A percentile compares a stretch with the other conserved stretches of the same genome.
Evolutionary conservation across 2,888 invertebrate genomes (phyloP).

Genomic region (Noctua janthina): DNA sequence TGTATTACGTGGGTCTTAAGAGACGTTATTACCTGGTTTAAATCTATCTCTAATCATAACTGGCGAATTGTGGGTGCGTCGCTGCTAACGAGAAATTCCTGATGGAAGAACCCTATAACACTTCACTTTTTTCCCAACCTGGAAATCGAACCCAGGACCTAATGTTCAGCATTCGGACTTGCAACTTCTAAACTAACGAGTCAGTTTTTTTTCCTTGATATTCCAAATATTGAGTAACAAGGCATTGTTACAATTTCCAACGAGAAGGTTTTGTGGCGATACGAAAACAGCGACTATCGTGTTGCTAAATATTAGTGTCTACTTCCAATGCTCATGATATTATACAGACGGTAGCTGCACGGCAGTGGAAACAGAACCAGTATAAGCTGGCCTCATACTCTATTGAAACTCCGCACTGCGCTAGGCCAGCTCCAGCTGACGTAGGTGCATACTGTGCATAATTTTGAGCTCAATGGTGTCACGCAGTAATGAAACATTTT

Average conservation of each 20-base stretch:
- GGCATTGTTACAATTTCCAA: constrained; percentile 8
- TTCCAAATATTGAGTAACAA: not conserved
- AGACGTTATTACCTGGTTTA: too few species aligned
- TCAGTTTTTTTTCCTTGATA: not conserved
- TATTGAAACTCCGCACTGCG: not conserved
- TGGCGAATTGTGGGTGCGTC: too few species aligned
- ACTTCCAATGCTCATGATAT: not conserved
- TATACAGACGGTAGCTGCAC: not conserved
- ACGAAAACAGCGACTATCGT: constrained; percentile 3
- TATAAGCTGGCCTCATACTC: not conserved
- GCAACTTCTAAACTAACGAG: not conserved
- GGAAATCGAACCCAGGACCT: not conserved
- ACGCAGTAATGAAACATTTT: not conserved
- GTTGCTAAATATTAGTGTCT: not conserved
- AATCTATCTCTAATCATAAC: too few species aligned
- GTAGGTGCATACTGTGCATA: not conserved
- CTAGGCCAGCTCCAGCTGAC: not conserved
- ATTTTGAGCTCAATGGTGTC: not conserved
- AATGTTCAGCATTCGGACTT: not conserved
- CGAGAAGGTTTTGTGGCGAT: not conserved
- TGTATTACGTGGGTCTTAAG: too few species aligned
- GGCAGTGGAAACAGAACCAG: not conserved
- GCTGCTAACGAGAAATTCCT: not conserved
- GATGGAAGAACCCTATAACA: not conserved
- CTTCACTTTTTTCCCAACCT: too few species aligned